Evolutionary conservation across 64 coral and sea anemone genomes (phyloP).

Genomic region (Stichodactyla mertensii): DNA sequence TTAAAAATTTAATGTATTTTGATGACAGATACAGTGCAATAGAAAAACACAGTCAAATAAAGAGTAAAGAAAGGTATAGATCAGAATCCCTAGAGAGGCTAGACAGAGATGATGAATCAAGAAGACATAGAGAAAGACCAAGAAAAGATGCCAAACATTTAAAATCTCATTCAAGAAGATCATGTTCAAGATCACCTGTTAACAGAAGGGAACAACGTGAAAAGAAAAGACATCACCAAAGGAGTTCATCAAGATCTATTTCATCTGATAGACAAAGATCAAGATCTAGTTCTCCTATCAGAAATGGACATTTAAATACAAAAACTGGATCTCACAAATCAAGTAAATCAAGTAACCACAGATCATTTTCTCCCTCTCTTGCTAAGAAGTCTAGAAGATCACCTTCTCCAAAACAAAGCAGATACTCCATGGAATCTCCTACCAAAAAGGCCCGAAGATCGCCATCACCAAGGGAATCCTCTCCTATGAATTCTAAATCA

Average conservation of each 20-base stretch:
- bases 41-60: background rate
- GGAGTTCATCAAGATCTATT: background rate
- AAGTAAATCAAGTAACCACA: background rate
- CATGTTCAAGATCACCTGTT: slow-evolving; percentile 38
- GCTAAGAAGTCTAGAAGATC: background rate
- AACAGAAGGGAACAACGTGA: background rate
- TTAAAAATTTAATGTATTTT: background rate
- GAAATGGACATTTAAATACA: background rate
- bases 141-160: background rate
- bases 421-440: background rate
- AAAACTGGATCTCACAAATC: background rate
- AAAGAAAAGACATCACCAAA: background rate
- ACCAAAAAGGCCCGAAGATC: background rate
- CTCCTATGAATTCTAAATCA: background rate
- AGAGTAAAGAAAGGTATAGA: background rate
- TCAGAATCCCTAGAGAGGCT: background rate
- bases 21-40: background rate
- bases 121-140: background rate
- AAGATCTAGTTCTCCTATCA: background rate
- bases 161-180: slow-evolving; percentile 7
- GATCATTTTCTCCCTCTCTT: background rate
- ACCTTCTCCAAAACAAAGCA: background rate
- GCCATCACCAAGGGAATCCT: background rate
- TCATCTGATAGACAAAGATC: slow-evolving; percentile 7
- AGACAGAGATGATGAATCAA: background rate